These are phyloP conservation scores for Pinna nobilis DNA, from an alignment of 1,140 invertebrate species.

Conservation along the genomic window DNA sequence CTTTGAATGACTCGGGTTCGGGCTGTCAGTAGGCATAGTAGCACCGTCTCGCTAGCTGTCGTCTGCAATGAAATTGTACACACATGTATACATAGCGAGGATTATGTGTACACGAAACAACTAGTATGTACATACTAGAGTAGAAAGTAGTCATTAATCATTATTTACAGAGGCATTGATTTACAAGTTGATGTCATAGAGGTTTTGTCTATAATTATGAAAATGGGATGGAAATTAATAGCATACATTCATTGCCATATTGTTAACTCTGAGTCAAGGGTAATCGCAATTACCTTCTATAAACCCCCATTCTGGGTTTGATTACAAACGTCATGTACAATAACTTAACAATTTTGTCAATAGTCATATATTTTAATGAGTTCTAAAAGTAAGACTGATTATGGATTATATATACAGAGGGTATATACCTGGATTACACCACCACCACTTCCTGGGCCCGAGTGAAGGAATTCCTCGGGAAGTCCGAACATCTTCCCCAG, in stretches of 20 bases:
- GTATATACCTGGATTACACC: constrained; percentile 82
- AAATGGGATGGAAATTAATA: too few species aligned
- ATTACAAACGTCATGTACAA: too few species aligned
- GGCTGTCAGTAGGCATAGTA: constrained; percentile 54
- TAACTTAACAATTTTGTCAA: too few species aligned
- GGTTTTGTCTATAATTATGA: too few species aligned
- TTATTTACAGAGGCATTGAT: neutral
- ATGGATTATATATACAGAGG: neutral
- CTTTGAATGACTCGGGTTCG: constrained; percentile 42
- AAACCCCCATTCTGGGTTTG: too few species aligned
- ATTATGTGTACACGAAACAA: neutral
- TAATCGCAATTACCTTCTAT: too few species aligned
- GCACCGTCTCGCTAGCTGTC: constrained; percentile 55
- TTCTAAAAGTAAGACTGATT: neutral
- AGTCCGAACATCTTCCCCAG: constrained; percentile 89
- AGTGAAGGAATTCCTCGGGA: constrained; percentile 86
- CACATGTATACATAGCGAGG: neutral
- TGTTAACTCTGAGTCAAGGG: too few species aligned
- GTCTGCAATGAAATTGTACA: constrained; percentile 23
- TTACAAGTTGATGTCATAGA: neutral
- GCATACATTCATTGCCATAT: too few species aligned
- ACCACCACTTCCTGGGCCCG: constrained; percentile 85
- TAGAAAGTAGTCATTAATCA: neutral
- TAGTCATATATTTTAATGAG: too few species aligned
- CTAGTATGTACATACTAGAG: neutral